A percentile compares a stretch with the other conserved stretches of the same genome.
Conservation (phyloP, 2,797 vertebrate genomes). For the Scyliorhinus canicula region DNA sequence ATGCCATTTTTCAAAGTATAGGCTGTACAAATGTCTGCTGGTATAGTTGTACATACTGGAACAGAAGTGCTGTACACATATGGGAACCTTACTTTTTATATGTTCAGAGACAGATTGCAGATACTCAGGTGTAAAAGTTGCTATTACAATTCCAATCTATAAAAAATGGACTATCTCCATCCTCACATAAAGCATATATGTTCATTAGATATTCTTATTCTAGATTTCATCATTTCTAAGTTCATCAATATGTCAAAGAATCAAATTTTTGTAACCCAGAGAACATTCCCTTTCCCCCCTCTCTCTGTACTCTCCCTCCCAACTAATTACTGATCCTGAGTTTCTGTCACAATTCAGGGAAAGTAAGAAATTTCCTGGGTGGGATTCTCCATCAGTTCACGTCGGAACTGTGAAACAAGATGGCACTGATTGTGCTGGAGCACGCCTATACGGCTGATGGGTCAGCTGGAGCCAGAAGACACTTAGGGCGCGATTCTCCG, state of each 20-base stretch:
- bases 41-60: neutral
- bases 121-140: neutral
- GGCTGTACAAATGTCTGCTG: neutral
- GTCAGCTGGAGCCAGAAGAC: too few relatives aligned
- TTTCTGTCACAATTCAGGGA: neutral
- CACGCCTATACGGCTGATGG: too few relatives aligned
- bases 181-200: neutral
- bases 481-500: too few relatives aligned
- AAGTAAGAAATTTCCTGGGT: too few relatives aligned
- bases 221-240: neutral
- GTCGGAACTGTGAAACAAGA: too few relatives aligned
- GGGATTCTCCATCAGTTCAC: too few relatives aligned
- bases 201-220: neutral
- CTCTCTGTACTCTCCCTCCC: neutral
- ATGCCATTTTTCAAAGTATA: neutral
- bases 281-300: neutral
- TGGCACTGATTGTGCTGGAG: too few relatives aligned
- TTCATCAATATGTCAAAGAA: neutral
- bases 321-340: neutral
- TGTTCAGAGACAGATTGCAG: neutral
- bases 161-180: neutral
- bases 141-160: neutral
- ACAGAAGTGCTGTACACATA: neutral
- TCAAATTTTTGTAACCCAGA: neutral
- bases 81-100: neutral